Conservation (phyloP, 2,797 vertebrate genomes). For the Emydoidea blandingii region DNA sequence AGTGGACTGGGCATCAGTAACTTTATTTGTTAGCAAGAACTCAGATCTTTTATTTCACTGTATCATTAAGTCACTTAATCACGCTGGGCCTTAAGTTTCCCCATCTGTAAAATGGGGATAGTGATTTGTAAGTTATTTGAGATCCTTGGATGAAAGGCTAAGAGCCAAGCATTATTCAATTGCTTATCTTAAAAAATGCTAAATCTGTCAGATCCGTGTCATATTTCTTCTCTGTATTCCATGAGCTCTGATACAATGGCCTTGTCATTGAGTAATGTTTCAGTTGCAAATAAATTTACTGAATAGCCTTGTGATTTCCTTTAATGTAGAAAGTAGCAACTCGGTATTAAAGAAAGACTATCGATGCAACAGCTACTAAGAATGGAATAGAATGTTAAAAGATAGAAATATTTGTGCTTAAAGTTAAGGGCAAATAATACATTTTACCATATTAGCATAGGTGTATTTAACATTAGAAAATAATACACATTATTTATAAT, state of each 20-base stretch:
- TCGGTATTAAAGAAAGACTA: neutral
- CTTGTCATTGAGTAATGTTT: neutral
- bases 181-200: neutral
- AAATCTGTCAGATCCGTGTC: neutral
- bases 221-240: neutral
- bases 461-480: neutral
- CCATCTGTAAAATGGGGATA: neutral
- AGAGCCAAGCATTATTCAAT: neutral
- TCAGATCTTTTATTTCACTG: neutral
- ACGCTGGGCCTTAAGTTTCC: neutral
- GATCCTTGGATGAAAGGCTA: neutral
- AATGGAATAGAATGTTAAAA: neutral
- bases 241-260: neutral
- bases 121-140: neutral
- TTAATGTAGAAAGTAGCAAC: neutral
- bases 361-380: neutral
- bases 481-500: neutral
- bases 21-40: neutral
- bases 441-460: neutral
- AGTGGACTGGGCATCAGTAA: neutral
- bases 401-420: neutral
- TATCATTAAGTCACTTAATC: neutral
- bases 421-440: neutral
- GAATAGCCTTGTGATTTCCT: neutral
- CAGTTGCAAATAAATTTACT: neutral